Base-by-base conservation (phyloP, 92 coral and sea anemone genomes). In the Bergia sp. region DNA sequence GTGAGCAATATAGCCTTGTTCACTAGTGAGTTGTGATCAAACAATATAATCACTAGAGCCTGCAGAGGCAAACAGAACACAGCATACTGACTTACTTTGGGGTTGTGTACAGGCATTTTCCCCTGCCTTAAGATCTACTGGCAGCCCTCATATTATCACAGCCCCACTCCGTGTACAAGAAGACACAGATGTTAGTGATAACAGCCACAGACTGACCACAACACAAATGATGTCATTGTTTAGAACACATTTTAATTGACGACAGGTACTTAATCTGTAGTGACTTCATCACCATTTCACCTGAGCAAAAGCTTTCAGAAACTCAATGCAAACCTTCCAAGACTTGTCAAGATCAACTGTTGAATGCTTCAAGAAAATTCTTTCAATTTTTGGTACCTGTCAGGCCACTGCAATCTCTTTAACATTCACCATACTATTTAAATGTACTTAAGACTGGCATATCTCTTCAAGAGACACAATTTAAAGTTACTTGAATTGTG, bases 71-170 rank as follows among this genome's bases (percentile, higher is more conserved):
- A 49, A 11, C 15, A 29, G 20, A 57, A 61, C 55, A 50, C 23
- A 78, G 21, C 38, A 20, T 47, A 44, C 6, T 86, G 5, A 93
- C 97, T 94, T 94, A 94, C 97, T 93, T 90, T 94, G 13, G 85
- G 81, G 88, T 85, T 90, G 67, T 89, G 90, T 13, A 93, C 93
- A 66, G 97, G 94, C 97, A 94, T 94, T 88, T n/a, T 89, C 40
- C 66, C 50, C 58, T 49, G 40, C 15, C n/a, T 37, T 45, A 21
- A 29, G 61, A 49, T 47, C 65, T 29, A 49, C 40, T 79, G 37
- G 50, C 43, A 39, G 10, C 23, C 80, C 44, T 50, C 50, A 41
- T 76, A 76, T n/a, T 23, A 42, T 39, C 80, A 76, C 29, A 76
- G 53, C 15, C 80, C 53, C 43, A n/a, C 53, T 44, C 29, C 29